phyloP scores from a whole-genome alignment of 2,797 vertebrate species.

The Eulemur coronatus region DNA sequence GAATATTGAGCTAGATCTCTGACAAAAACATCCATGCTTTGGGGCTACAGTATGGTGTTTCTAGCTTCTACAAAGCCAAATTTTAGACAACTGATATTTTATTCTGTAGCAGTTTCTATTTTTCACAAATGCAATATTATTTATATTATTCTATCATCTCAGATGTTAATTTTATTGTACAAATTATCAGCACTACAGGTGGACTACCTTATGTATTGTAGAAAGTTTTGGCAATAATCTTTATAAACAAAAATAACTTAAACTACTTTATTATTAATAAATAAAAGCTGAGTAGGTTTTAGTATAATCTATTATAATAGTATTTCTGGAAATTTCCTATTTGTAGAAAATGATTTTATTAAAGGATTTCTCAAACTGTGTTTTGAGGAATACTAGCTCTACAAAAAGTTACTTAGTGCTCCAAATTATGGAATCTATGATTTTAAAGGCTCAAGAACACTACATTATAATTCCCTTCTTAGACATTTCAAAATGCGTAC shows the following conservation, averaged over 20 bases:
- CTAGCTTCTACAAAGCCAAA: background rate
- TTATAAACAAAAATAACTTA: background rate
- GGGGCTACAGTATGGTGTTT: background rate
- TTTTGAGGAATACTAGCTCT: background rate
- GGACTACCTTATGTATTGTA: slow-evolving; percentile 68
- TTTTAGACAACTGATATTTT: background rate
- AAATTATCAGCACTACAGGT: slow-evolving; percentile 63
- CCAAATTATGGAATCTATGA: background rate
- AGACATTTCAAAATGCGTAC: background rate
- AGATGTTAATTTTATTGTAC: slow-evolving; percentile 55
- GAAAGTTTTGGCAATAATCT: background rate
- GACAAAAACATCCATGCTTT: background rate
- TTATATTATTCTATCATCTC: slow-evolving; percentile 51
- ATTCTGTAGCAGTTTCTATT: background rate
- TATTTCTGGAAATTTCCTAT: background rate
- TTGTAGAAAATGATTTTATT: background rate
- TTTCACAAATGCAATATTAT: background rate
- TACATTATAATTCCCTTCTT: background rate
- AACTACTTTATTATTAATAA: background rate
- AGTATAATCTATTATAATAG: background rate
- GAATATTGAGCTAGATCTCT: background rate
- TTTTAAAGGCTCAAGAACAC: background rate
- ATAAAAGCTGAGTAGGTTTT: background rate
- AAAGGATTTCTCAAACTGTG: background rate
- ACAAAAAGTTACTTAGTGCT: background rate